Conservation (phyloP, 1,140 invertebrate species). For the Aethina tumida region DNA sequence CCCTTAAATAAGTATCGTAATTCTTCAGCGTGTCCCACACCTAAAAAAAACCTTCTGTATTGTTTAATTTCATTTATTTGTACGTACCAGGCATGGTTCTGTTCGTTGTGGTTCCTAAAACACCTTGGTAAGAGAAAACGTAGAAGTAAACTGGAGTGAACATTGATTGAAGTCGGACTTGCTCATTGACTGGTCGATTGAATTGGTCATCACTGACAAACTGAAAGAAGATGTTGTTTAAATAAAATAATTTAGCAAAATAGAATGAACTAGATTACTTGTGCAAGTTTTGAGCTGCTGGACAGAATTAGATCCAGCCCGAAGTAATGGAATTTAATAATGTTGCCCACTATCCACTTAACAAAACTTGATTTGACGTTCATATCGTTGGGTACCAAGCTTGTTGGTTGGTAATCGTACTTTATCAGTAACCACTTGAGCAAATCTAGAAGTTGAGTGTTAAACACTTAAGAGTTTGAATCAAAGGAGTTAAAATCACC, state of each 20-base stretch:
- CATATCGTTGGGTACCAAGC: conserved; percentile 13
- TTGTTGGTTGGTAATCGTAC: conserved; percentile 12
- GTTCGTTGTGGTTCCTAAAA: conserved; percentile 7
- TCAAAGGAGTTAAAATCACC: no score
- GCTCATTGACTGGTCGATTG: conserved; percentile 20
- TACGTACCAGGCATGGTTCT: conserved; percentile 5
- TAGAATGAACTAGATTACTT: neutral
- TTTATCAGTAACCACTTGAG: conserved; percentile 9
- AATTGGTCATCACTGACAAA: conserved; percentile 26
- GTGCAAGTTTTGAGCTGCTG: neutral
- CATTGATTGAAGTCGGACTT: conserved; percentile 16
- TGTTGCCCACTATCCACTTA: conserved; percentile 6
- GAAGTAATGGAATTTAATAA: conserved; percentile 10
- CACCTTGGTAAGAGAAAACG: conserved; percentile 24
- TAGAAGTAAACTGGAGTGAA: conserved; percentile 21
- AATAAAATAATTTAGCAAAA: neutral
- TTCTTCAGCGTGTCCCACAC: conserved; percentile 24
- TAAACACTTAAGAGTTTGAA: no score
- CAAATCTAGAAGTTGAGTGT: conserved; percentile 9
- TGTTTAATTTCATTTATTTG: neutral
- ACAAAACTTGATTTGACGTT: conserved; percentile 8
- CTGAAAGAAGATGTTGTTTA: conserved; percentile 11
- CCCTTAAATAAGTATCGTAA: conserved; percentile 18
- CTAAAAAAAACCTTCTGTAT: conserved; percentile 7
- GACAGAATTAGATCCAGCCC: neutral